Evolutionary conservation across 2,797 vertebrate species (phyloP).

Genomic region (Peromyscus attwateri): DNA sequence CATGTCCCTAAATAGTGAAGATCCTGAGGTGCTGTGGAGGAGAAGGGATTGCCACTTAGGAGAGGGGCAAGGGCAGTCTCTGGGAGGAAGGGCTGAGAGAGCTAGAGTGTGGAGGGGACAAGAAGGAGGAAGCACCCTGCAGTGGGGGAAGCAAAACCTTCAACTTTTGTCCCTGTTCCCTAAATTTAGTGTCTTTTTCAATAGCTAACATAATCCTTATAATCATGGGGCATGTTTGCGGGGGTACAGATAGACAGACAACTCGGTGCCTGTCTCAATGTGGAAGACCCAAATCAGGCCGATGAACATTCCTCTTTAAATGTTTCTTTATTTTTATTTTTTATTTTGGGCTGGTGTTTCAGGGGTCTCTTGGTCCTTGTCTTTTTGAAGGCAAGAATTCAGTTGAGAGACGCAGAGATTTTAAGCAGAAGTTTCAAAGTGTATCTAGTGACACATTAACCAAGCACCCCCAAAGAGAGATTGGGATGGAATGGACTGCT

Average conservation of each 20-base stretch:
- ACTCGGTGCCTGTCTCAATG: no score
- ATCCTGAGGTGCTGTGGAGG: neutral
- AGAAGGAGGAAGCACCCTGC: neutral
- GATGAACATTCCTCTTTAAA: no score
- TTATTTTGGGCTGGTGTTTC: neutral
- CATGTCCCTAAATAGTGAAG: neutral
- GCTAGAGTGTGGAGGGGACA: accelerated
- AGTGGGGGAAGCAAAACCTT: no score
- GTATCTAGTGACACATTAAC: neutral
- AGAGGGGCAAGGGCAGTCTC: neutral
- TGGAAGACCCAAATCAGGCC: no score
- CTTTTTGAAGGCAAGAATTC: neutral
- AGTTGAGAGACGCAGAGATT: neutral
- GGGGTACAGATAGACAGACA: neutral
- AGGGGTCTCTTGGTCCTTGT: neutral
- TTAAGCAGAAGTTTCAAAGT: neutral
- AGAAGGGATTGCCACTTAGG: neutral
- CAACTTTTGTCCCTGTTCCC: neutral
- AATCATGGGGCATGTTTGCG: accelerated
- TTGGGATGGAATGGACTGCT: no score
- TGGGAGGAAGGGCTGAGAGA: neutral
- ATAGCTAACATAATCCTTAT: neutral
- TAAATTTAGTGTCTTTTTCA: neutral
- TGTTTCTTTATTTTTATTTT: neutral
- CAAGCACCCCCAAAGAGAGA: neutral